Percentiles rank a stretch among this genome's conserved stretches.
phyloP scores from a whole-genome alignment of 2,797 vertebrate species.

The Heteromormyrus szaboi region DNA sequence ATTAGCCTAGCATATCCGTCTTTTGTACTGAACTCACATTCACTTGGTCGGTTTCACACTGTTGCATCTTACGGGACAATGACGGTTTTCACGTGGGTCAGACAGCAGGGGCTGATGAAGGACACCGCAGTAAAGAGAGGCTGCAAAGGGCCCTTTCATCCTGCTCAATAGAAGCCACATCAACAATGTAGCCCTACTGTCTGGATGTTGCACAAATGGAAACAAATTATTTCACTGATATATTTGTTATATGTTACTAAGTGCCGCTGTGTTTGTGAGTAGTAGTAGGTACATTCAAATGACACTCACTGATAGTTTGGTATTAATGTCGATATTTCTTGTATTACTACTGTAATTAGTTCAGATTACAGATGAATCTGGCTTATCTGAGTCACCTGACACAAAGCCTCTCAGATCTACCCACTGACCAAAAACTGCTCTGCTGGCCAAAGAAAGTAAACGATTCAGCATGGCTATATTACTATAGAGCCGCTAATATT shows the following conservation, averaged over 20 bases:
- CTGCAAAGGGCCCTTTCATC: constrained; percentile 25
- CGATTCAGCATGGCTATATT: constrained; percentile 29
- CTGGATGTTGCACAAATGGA: neutral
- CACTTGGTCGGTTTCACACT: constrained; percentile 68
- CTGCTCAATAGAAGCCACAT: constrained; percentile 16
- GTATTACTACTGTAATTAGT: constrained; percentile 16
- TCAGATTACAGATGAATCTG: constrained; percentile 41
- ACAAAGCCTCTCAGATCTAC: constrained; percentile 22
- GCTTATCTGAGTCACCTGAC: constrained; percentile 34
- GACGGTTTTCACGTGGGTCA: constrained; percentile 44
- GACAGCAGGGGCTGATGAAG: constrained; percentile 30
- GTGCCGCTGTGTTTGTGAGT: neutral
- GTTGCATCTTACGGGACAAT: constrained; percentile 41
- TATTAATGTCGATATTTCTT: neutral
- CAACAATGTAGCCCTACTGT: neutral
- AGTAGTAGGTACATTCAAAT: constrained; percentile 11
- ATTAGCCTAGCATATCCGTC: constrained; percentile 13
- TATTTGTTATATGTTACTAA: neutral
- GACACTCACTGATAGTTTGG: constrained; percentile 14
- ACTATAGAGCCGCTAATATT: constrained; percentile 40
- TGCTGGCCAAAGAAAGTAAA: constrained; percentile 29
- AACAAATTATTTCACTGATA: neutral
- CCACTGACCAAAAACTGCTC: constrained; percentile 23
- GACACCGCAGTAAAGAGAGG: constrained; percentile 36
- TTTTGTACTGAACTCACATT: constrained; percentile 60